These are phyloP conservation scores for Megalopta genalis DNA, from an alignment of 1,140 invertebrate species.

Conservation along the genomic window DNA sequence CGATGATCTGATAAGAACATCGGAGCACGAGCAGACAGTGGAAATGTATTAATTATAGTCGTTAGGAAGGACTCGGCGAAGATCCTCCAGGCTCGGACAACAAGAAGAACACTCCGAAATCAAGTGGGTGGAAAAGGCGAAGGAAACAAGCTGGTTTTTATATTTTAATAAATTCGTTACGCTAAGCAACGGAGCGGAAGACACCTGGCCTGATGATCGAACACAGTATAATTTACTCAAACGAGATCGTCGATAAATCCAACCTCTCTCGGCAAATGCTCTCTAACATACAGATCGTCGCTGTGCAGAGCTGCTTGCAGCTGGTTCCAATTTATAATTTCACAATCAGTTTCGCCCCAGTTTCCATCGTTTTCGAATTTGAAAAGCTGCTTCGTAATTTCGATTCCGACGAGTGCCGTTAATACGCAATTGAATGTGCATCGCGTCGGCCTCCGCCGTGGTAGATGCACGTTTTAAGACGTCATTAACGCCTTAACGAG, in stretches of 20 bases:
- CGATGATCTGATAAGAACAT: conserved; percentile 70
- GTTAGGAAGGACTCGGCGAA: too few relatives aligned
- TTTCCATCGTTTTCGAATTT: too few relatives aligned
- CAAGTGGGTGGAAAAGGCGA: too few relatives aligned
- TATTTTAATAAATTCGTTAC: too few relatives aligned
- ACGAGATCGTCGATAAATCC: background rate
- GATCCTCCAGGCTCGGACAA: too few relatives aligned
- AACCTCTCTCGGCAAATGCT: background rate
- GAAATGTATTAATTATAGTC: too few relatives aligned
- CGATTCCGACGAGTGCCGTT: too few relatives aligned
- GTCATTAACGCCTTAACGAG: conserved; percentile 73
- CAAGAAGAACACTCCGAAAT: too few relatives aligned
- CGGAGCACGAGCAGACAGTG: too few relatives aligned
- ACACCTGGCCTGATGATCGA: conserved; percentile 28
- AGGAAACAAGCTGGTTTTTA: too few relatives aligned
- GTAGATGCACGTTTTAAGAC: conserved; percentile 57
- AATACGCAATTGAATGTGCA: background rate
- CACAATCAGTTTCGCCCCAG: background rate
- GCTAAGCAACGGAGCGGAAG: background rate
- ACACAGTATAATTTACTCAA: conserved; percentile 7
- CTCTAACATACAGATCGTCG: background rate
- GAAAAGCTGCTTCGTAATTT: too few relatives aligned
- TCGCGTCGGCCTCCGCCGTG: background rate
- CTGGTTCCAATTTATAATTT: background rate
- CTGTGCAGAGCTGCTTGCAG: background rate